Evolutionary conservation across 2,888 invertebrate species (phyloP).

Genomic region (Sericinus montela): DNA sequence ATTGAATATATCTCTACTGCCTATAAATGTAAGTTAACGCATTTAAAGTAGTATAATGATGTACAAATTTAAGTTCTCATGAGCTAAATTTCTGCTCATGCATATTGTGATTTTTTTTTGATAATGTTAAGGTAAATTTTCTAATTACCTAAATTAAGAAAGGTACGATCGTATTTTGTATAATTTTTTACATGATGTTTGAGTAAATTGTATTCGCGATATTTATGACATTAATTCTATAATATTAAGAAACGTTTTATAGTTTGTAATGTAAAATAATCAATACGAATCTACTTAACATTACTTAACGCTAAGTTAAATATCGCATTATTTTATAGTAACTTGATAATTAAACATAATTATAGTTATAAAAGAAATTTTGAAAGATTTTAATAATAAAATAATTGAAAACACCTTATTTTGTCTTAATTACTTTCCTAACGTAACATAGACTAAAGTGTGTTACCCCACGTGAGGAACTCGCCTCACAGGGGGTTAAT

Average conservation of each 20-base stretch:
- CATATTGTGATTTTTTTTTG: conserved; percentile 59
- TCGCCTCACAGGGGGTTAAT: too few species aligned
- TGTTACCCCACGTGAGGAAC: too few species aligned
- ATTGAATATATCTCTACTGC: conserved; percentile 28
- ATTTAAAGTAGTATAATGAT: conserved; percentile 66
- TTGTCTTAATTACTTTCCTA: background rate
- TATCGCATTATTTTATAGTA: conserved; percentile 44
- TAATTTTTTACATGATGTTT: conserved; percentile 29
- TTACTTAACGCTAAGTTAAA: conserved; percentile 29
- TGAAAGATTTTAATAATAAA: conserved; percentile 25
- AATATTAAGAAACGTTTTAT: conserved; percentile 38
- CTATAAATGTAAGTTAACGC: conserved; percentile 50
- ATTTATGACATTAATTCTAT: conserved; percentile 29
- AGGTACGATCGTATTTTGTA: conserved; percentile 25
- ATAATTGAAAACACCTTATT: background rate
- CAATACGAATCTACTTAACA: conserved; percentile 28
- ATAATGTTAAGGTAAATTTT: conserved; percentile 24
- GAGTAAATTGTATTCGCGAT: conserved; percentile 37
- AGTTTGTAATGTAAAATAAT: conserved; percentile 37
- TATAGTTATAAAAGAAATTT: conserved; percentile 25
- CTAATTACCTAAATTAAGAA: conserved; percentile 18
- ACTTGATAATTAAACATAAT: conserved; percentile 43
- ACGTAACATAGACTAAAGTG: too few species aligned
- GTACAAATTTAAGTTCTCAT: conserved; percentile 72
- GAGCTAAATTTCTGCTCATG: conserved; percentile 54